Conservation (phyloP, 2,113 vertebrate genomes). For the Lanius ludovicianus region DNA sequence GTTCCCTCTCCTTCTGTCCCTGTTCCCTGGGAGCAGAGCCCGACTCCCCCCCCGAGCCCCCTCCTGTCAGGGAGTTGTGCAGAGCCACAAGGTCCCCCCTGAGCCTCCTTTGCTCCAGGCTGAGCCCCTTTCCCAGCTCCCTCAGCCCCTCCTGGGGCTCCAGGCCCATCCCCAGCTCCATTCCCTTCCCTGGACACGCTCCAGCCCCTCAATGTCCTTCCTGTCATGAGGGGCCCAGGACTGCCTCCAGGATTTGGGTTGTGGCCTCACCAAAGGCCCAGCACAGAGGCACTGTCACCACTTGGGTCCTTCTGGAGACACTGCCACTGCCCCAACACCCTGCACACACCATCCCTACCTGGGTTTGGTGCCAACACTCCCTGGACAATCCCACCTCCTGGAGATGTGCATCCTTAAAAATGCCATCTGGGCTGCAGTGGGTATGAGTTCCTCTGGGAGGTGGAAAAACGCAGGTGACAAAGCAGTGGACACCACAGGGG, state of each 20-base stretch:
- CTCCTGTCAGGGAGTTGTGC: neutral
- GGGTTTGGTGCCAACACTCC: fast-evolving
- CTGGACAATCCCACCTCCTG: fast-evolving
- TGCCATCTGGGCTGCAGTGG: neutral
- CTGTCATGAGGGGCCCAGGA: neutral
- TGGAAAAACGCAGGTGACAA: neutral
- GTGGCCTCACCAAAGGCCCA: neutral
- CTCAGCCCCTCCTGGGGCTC: neutral
- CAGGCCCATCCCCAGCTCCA: neutral
- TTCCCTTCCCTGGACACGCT: fast-evolving
- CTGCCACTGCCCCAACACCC: neutral
- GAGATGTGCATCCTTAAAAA: neutral
- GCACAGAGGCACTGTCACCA: neutral
- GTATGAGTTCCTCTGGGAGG: neutral
- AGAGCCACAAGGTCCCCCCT: neutral
- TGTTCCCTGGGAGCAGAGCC: neutral
- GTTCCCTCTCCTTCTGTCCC: neutral
- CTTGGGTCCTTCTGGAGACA: neutral
- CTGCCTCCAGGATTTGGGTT: neutral
- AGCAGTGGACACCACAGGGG: neutral
- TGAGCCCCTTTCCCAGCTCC: neutral
- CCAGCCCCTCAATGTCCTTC: neutral
- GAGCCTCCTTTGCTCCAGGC: neutral
- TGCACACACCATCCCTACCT: neutral
- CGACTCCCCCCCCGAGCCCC: fast-evolving